A percentile compares a stretch with the other conserved stretches of the same genome.
phyloP scores from a whole-genome alignment of 1,140 invertebrate species.

The Mizuhopecten yessoensis region DNA sequence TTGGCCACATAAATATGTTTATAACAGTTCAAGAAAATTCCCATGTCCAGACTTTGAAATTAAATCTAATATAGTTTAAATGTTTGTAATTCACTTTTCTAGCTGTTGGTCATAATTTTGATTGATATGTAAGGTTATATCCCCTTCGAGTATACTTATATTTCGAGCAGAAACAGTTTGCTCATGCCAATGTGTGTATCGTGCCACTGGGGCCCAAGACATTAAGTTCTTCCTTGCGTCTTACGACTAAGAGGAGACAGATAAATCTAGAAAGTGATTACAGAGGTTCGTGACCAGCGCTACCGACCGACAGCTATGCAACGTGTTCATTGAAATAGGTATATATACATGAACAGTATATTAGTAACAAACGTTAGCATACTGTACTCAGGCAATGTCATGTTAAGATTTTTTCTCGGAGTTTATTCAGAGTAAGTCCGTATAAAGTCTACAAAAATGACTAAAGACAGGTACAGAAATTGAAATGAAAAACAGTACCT shows the following conservation, averaged over 20 bases:
- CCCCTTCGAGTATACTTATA: not conserved
- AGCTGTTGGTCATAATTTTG: slow-evolving; percentile 20
- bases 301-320: not conserved
- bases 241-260: not conserved
- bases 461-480: too few relatives aligned
- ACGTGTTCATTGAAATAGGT: too few relatives aligned
- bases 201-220: not conserved
- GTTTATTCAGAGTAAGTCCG: not conserved
- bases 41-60: slow-evolving; percentile 24
- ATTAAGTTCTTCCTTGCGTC: not conserved
- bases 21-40: slow-evolving; percentile 29
- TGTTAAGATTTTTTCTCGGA: too few relatives aligned
- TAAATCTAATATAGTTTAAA: slow-evolving; percentile 30
- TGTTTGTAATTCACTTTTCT: slow-evolving; percentile 35
- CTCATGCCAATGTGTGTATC: not conserved
- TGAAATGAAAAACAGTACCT: too few relatives aligned
- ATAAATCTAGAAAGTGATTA: not conserved
- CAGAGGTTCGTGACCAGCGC: not conserved
- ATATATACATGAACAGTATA: not conserved
- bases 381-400: not conserved
- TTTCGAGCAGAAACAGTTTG: not conserved
- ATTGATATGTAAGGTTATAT: not conserved
- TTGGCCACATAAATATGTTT: not conserved
- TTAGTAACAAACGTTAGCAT: not conserved
- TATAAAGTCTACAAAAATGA: not conserved